Percentiles rank a stretch among this genome's conserved stretches.
phyloP scores from a whole-genome alignment of 2,888 invertebrate species.

The Blera fallax region DNA sequence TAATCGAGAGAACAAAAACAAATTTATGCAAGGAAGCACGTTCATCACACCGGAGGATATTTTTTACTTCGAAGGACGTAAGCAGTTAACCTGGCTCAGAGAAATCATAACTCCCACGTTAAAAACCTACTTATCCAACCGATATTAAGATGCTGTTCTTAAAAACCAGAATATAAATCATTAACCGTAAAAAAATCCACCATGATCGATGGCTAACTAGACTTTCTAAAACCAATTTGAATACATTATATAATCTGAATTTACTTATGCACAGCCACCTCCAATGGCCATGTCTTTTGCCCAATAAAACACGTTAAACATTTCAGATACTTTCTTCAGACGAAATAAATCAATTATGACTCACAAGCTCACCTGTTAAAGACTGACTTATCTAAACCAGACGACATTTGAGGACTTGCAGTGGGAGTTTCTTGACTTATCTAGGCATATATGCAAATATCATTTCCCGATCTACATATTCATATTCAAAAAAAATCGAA shows the following conservation, averaged over 20 bases:
- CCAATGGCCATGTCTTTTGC: neutral
- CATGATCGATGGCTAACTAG: neutral
- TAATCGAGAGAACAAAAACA: too few species aligned
- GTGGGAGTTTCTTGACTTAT: neutral
- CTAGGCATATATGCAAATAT: neutral
- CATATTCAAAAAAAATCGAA: neutral
- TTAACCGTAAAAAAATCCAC: neutral
- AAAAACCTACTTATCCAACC: neutral
- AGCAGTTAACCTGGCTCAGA: too few species aligned
- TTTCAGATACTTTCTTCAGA: neutral
- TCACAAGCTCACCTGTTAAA: neutral
- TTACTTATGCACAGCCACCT: neutral
- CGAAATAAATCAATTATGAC: neutral
- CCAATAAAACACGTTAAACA: neutral
- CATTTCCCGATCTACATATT: neutral
- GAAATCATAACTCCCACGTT: too few species aligned
- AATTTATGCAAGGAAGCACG: too few species aligned
- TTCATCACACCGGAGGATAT: too few species aligned
- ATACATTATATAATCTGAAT: neutral
- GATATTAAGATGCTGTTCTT: neutral
- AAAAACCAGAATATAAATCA: neutral
- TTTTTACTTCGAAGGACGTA: too few species aligned
- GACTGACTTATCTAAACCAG: neutral
- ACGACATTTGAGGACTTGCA: neutral
- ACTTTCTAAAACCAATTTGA: slow-evolving; percentile 18